Evolutionary conservation across 1,140 invertebrate genomes (phyloP), one percentile per base, ranked within the genome.

Genomic region (Lepidotrigona ventralis): DNA sequence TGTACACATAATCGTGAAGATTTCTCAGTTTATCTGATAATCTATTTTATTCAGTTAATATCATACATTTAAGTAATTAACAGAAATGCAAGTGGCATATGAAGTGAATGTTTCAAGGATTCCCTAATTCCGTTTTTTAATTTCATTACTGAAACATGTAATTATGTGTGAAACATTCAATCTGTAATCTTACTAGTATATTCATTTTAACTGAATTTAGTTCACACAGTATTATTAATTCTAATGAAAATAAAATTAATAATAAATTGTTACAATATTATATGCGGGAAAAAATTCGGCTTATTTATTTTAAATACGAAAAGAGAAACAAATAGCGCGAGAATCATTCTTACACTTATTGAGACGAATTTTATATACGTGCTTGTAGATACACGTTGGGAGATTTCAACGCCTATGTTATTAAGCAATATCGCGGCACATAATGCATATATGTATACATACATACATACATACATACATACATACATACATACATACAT

Each of bases 391-490:
- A 51, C 12, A 33, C 1, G 12, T 3, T 29, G 46, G 58, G 79
- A 80, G 79, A 80, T 23, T 64, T 80, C 46, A 64, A 80, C 56
- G 77, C 9, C 29, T 33, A 3, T 29, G 17, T 54, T 51, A 60
- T 64, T 51, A 73, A 51, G 79, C 79, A 69, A 80, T 64, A 69
- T 73, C 26, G 33, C 39, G 56, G 21, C 12, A 39, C 15, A 54
- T 54, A 17, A 54, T 21, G 6, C 58, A 23, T 60, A 60, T 26
- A 19, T 19, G 21, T 9, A 2, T 21, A 58, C 11, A 23, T 8
- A 15, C 11, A 1, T 15, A 1, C 29, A n/a, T 1, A 63, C 5
- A 15, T 26, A 26, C 3, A 4, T 26, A 26, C 15, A 1, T 63
- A 26, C n/a, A 6, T 23, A 39, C 29, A 69, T 56, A 19, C 39